These are phyloP conservation scores for Alces alces DNA, from an alignment of 2,113 vertebrate species.

Conservation along the genomic window DNA sequence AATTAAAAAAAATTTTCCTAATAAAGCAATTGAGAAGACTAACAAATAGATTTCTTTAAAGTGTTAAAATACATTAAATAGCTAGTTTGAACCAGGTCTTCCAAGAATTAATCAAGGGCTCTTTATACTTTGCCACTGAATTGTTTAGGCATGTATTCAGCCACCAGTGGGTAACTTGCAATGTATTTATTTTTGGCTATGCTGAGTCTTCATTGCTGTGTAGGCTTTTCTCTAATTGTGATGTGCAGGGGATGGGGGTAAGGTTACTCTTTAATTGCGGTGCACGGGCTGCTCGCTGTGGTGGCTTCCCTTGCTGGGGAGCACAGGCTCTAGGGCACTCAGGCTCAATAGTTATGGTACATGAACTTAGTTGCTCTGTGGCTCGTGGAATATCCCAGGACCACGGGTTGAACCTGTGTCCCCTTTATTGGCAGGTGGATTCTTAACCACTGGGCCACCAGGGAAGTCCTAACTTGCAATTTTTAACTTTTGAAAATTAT, in stretches of 20 bases:
- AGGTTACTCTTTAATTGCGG: not conserved
- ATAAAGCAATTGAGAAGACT: not conserved
- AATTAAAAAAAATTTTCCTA: not conserved
- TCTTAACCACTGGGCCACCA: not conserved
- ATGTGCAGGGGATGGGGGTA: not conserved
- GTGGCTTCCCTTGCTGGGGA: not conserved
- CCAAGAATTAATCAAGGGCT: not conserved
- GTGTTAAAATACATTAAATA: not conserved
- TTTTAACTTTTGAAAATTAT: conserved; percentile 21
- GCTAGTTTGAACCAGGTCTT: not conserved
- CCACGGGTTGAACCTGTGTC: not conserved
- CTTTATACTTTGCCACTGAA: not conserved
- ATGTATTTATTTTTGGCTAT: not conserved
- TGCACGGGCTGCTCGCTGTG: not conserved
- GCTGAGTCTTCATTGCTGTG: not conserved
- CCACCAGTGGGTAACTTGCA: not conserved
- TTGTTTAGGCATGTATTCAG: not conserved
- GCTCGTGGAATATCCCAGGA: not conserved
- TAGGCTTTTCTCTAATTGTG: not conserved
- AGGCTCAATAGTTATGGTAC: not conserved
- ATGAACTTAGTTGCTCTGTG: not conserved
- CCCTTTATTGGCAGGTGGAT: not conserved
- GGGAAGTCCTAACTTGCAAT: not conserved
- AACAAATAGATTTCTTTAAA: not conserved
- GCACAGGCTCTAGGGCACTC: not conserved